Percentiles rank a stretch among this genome's conserved stretches.
Conservation (phyloP, 2,797 vertebrate species). For the Sebastes cheni region DNA sequence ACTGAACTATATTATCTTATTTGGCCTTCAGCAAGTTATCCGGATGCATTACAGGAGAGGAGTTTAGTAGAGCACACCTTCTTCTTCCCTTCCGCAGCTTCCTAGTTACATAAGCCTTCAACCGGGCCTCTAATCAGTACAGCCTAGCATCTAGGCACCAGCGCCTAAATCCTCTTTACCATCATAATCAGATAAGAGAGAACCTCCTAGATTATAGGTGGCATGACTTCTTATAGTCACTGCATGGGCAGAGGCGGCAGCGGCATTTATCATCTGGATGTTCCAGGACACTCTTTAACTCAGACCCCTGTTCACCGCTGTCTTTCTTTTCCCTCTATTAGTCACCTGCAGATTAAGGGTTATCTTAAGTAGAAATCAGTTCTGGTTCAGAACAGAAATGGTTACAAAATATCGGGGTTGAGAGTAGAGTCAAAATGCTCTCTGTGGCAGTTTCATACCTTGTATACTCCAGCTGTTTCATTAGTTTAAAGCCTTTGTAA, state of each 20-base stretch:
- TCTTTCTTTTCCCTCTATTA: not conserved
- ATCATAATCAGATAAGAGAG: slow-evolving; percentile 82
- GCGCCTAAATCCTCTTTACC: slow-evolving; percentile 83
- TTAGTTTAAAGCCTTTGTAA: slow-evolving; percentile 3
- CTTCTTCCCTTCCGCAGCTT: slow-evolving; percentile 47
- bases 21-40: slow-evolving; percentile 36
- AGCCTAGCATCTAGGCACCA: slow-evolving; percentile 76
- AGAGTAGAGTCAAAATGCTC: not conserved
- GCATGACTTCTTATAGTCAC: slow-evolving; percentile 57
- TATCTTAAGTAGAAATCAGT: not conserved
- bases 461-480: not conserved
- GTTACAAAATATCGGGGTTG: not conserved
- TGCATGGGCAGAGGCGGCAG: slow-evolving; percentile 36
- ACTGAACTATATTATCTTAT: slow-evolving; percentile 18
- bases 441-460: not conserved
- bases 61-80: slow-evolving; percentile 55
- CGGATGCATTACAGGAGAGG: slow-evolving; percentile 21
- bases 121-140: slow-evolving; percentile 72
- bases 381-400: not conserved
- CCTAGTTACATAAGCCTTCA: slow-evolving; percentile 73
- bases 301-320: not conserved
- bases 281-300: slow-evolving; percentile 24
- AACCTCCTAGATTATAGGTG: slow-evolving; percentile 77
- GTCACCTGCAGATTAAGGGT: not conserved
- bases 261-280: slow-evolving; percentile 54